phyloP scores from a whole-genome alignment of 2,888 invertebrate species.

The Drosophila yooni region DNA sequence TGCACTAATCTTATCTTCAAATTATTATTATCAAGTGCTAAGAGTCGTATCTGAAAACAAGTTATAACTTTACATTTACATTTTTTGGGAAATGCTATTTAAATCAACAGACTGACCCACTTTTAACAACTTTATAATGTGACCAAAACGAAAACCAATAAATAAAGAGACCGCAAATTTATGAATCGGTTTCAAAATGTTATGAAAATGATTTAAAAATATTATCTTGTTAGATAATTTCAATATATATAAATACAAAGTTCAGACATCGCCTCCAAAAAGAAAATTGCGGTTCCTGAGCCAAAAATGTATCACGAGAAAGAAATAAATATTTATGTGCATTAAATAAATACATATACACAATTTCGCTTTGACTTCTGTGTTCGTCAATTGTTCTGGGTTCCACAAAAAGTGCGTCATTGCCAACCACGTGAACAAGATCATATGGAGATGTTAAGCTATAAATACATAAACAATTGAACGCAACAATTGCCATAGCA shows the following conservation, averaged over 20 bases:
- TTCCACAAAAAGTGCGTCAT: conserved; percentile 43
- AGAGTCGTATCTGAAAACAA: neutral
- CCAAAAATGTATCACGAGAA: conserved; percentile 4
- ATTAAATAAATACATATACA: neutral
- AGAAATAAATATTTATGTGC: conserved; percentile 15
- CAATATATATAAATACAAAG: conserved; percentile 9
- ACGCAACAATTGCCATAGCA: conserved; percentile 15
- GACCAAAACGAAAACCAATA: conserved; percentile 21
- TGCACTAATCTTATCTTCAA: conserved; percentile 12
- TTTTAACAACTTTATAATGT: conserved; percentile 29
- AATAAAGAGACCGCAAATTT: conserved; percentile 12
- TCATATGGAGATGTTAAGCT: conserved; percentile 23
- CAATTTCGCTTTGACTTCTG: conserved; percentile 11
- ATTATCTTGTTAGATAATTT: conserved; percentile 30
- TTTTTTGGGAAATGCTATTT: neutral
- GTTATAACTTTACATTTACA: neutral
- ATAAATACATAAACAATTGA: conserved; percentile 19
- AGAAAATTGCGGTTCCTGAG: conserved; percentile 14
- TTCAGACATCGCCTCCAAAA: conserved; percentile 9
- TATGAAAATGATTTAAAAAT: neutral
- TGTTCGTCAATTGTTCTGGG: conserved; percentile 49
- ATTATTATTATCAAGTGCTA: conserved; percentile 11
- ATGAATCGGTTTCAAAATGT: neutral
- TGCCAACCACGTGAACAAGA: conserved; percentile 35
- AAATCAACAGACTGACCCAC: conserved; percentile 47